Conservation (phyloP, 2,888 invertebrate species). For the Chalcosyrphus nemorum region DNA sequence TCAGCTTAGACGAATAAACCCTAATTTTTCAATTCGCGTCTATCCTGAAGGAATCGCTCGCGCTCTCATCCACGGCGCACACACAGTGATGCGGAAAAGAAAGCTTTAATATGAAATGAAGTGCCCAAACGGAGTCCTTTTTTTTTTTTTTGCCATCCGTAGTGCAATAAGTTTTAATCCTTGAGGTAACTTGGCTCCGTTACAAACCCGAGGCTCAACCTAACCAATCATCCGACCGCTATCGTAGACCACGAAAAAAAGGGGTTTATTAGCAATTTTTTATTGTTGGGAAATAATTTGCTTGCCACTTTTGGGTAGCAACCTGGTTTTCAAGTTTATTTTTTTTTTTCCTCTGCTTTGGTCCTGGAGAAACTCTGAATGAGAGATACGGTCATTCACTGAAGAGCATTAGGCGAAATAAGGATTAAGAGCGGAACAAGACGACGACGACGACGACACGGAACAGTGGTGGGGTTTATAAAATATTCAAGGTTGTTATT, state of each 20-base stretch:
- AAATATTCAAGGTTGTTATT: constrained; percentile 72
- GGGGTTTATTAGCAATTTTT: constrained; percentile 56
- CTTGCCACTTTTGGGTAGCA: constrained; percentile 48
- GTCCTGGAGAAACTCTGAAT: background rate
- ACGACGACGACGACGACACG: background rate
- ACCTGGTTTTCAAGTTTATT: background rate
- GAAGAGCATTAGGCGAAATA: constrained; percentile 25
- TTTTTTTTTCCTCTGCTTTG: background rate
- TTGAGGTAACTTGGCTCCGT: constrained; percentile 10
- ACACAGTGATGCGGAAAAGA: constrained; percentile 4
- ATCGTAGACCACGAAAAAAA: constrained; percentile 41
- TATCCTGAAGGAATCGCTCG: background rate
- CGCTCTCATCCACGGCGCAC: background rate
- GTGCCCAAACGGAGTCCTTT: constrained; percentile 14
- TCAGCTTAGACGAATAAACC: constrained; percentile 33
- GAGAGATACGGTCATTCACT: constrained; percentile 35
- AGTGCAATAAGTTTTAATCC: constrained; percentile 29
- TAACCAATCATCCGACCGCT: background rate
- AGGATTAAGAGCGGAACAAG: constrained; percentile 50
- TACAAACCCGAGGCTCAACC: background rate
- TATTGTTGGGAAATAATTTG: constrained; percentile 68
- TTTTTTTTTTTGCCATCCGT: constrained; percentile 1
- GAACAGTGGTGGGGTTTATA: too few species aligned
- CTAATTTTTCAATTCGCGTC: constrained; percentile 11
- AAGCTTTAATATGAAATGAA: constrained; percentile 34